Percentiles rank a stretch among this genome's conserved stretches.
These are phyloP conservation scores for Rhorus exstirpatorius DNA, from an alignment of 2,888 invertebrate species.

Conservation along the genomic window DNA sequence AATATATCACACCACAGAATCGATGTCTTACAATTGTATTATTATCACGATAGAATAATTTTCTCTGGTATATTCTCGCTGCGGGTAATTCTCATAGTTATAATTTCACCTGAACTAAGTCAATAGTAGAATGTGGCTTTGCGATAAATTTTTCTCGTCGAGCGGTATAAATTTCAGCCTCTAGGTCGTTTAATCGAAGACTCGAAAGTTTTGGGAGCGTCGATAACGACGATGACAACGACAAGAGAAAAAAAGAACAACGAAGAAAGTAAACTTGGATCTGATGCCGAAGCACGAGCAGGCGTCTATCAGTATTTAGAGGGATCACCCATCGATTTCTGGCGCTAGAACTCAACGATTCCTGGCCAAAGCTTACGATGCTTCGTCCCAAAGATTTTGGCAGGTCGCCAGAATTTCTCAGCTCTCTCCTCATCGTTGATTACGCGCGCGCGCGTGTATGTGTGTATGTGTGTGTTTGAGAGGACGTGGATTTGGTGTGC, in stretches of 20 bases:
- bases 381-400: constrained; percentile 62
- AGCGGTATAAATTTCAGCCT: constrained; percentile 27
- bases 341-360: constrained; percentile 54
- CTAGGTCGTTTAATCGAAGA: constrained; percentile 46
- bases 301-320: constrained; percentile 43
- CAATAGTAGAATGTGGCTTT: not conserved
- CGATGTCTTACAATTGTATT: no score
- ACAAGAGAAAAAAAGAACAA: constrained; percentile 8
- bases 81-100: not conserved
- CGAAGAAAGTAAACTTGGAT: constrained; percentile 7
- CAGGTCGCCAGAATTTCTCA: constrained; percentile 58
- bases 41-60: no score
- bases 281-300: constrained; percentile 40
- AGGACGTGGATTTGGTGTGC: constrained; percentile 22
- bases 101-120: not conserved
- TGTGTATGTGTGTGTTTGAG: constrained; percentile 6
- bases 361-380: constrained; percentile 52
- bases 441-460: not conserved
- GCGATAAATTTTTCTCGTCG: not conserved
- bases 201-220: constrained; percentile 2
- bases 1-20: no score
- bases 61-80: no score
- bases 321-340: constrained; percentile 63
- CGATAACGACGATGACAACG: not conserved
- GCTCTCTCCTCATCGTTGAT: constrained; percentile 16